These are phyloP conservation scores for Hydriomena furcata DNA, from an alignment of 2,888 invertebrate species.

Conservation along the genomic window DNA sequence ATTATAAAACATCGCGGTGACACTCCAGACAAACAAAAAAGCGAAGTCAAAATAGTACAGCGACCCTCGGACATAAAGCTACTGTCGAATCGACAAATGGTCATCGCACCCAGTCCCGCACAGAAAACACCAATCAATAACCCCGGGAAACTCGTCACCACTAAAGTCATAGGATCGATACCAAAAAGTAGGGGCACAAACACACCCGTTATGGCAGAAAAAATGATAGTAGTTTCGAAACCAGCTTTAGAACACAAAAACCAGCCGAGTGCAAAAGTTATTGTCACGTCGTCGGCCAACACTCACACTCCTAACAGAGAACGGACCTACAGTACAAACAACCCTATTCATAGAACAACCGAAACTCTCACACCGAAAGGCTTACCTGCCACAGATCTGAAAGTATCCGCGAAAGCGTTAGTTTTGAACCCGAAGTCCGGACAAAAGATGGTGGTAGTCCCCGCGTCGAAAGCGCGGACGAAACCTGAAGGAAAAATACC, in stretches of 20 bases:
- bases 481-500: conserved; percentile 73
- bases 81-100: conserved; percentile 70
- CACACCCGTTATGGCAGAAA: conserved; percentile 58
- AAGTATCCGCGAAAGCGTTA: conserved; percentile 77
- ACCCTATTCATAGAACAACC: conserved; percentile 55
- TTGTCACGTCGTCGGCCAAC: conserved; percentile 61
- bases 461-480: conserved; percentile 65
- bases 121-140: conserved; percentile 62
- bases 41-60: conserved; percentile 72
- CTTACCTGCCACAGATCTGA: conserved; percentile 75
- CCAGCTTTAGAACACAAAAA: conserved; percentile 59
- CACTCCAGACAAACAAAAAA: conserved; percentile 62
- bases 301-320: conserved; percentile 57
- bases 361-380: conserved; percentile 74
- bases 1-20: conserved; percentile 69
- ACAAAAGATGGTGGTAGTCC: conserved; percentile 79
- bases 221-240: conserved; percentile 78
- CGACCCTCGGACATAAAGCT: conserved; percentile 72
- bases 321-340: conserved; percentile 52
- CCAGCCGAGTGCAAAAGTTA: conserved; percentile 62
- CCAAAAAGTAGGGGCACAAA: conserved; percentile 55
- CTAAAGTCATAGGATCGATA: conserved; percentile 71
- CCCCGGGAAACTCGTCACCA: conserved; percentile 67
- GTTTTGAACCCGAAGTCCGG: conserved; percentile 77
- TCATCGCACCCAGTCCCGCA: conserved; percentile 62